Base-by-base conservation (phyloP, 1,140 invertebrate species). In the Matsumurasca onukii region DNA sequence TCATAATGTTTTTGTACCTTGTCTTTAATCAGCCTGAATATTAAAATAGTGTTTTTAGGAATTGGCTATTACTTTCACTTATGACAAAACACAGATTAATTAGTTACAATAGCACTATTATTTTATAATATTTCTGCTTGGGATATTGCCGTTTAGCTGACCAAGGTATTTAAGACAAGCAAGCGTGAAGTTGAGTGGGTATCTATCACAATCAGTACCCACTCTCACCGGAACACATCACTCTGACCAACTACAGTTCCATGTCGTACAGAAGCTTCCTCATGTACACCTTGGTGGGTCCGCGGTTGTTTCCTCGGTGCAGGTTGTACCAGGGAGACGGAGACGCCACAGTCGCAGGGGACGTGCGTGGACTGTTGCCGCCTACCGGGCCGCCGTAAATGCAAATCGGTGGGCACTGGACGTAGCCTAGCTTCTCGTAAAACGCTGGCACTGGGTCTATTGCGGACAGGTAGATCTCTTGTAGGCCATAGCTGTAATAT, bases 391-490 rank as follows among this genome's bases (percentile, higher is more conserved):
- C 51, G 12, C 74, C 74, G 70, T 72, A 77, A 69, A 77, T 70
- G 17, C 72, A 64, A 31, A 79, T 59, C 27, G 78, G 77, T 27
- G 75, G 68, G 70, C 76, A 76, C 24, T 70, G 55, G 31, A 61
- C 22, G 67, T 78, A 79, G 1, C 78, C 78, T 3, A 79, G 67
- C 69, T 76, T 77, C 27, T 67, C 31, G 70, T 79, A 79, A 73
- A 79, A 79, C 52, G 68, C 74, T 76, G 39, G 31, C 27, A 34
- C 39, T 31, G 65, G 29, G 27, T 66, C 65, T 27, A 49, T 51
- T 68, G 29, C 25, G 20, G 34, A 68, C 31, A 68, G 31, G 25
- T 59, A 59, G 3, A 59, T 59, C 25, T 59, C 55, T 29, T 59
- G 55, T 13, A 59, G 9, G 3, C 55, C 55, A 59, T 27, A 59